Evolutionary conservation across 2,797 vertebrate species (phyloP).

Genomic region (Coracias cyanogaster): DNA sequence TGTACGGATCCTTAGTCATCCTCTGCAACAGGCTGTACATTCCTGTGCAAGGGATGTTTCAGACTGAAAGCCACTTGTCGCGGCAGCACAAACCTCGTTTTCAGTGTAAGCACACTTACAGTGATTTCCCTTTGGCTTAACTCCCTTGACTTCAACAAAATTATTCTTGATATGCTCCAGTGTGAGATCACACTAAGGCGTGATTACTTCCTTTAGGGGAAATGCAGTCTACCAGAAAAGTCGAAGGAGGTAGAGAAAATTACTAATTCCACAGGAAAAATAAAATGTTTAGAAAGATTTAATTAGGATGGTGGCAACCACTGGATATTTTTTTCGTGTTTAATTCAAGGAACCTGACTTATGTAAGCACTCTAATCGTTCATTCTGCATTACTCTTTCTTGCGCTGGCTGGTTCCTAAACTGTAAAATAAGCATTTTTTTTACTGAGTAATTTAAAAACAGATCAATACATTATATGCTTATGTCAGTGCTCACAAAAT

Average conservation of each 20-base stretch:
- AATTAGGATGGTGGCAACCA: neutral
- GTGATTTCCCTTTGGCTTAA: neutral
- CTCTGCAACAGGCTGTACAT: neutral
- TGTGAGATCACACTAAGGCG: neutral
- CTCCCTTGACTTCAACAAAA: neutral
- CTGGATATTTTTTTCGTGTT: neutral
- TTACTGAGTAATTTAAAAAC: neutral
- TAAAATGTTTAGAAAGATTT: neutral
- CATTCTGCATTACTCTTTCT: neutral
- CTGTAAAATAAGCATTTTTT: constrained; percentile 4
- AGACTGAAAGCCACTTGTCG: neutral
- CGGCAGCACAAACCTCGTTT: neutral
- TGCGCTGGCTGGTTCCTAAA: neutral
- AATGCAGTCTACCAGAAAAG: neutral
- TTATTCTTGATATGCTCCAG: neutral
- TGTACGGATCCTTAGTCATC: neutral
- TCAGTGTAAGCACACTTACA: neutral
- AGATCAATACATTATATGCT: constrained; percentile 25
- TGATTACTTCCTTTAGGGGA: neutral
- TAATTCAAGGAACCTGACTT: neutral
- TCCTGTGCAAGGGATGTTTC: neutral
- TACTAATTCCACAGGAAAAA: neutral
- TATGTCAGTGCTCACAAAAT: neutral
- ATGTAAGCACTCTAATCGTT: neutral
- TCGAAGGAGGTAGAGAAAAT: neutral